Evolutionary conservation across 1,140 invertebrate species (phyloP).

Genomic region (Bicyclus anynana): DNA sequence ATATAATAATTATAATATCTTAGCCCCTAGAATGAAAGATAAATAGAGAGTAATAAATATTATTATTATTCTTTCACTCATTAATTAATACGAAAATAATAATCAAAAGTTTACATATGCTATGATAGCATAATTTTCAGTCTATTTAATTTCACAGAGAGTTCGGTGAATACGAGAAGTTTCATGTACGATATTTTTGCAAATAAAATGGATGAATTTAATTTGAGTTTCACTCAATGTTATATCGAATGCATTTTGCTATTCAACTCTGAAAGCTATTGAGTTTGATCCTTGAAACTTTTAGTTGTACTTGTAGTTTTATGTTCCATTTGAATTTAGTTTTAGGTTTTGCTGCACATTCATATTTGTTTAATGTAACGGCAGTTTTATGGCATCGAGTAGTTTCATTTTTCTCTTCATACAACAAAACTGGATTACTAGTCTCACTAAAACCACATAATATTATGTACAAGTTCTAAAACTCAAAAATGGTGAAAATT

Average conservation of each 20-base stretch:
- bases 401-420: not conserved
- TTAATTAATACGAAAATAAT: no score
- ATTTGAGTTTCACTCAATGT: not conserved
- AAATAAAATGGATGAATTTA: conserved; percentile 3
- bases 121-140: not conserved
- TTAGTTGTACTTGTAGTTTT: not conserved
- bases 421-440: no score
- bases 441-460: no score
- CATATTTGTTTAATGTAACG: not conserved
- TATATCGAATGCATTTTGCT: not conserved
- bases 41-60: no score
- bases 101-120: no score
- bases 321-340: not conserved
- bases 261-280: not conserved
- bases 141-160: conserved; percentile 2
- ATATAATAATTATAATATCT: no score
- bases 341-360: not conserved
- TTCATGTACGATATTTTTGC: not conserved
- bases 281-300: not conserved
- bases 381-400: not conserved
- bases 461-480: no score
- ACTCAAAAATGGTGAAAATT: no score
- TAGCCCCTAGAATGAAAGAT: no score
- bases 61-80: no score
- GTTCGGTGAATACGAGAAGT: not conserved